These are phyloP conservation scores for Caenorhabditis brenneri DNA, from an alignment of 1,140 invertebrate species.

Conservation along the genomic window DNA sequence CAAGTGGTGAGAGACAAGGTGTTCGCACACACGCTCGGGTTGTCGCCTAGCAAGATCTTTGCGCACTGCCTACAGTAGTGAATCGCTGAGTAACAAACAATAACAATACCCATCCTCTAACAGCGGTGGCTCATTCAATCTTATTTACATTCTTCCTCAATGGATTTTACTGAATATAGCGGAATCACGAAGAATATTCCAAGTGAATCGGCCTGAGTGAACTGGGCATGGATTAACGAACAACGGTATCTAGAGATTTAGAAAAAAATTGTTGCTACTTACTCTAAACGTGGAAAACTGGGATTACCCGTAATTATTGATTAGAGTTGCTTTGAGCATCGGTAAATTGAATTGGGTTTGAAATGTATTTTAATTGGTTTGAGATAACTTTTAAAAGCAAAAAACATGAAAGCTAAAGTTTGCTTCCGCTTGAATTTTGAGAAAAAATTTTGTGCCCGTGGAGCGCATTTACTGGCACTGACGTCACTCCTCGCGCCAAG, in stretches of 20 bases:
- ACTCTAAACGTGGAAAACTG: too few relatives aligned
- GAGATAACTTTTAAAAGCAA: too few relatives aligned
- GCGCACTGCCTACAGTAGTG: constrained; percentile 1
- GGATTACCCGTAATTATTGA: too few relatives aligned
- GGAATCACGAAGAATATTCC: background rate
- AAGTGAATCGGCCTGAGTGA: too few relatives aligned
- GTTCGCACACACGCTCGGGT: constrained; percentile 29
- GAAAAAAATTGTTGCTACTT: too few relatives aligned
- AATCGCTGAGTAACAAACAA: constrained; percentile 30
- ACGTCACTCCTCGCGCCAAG: constrained; percentile 9
- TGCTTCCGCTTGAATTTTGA: background rate
- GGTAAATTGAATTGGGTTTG: too few relatives aligned
- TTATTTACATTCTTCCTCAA: background rate
- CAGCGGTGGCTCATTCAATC: background rate
- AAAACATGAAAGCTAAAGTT: background rate
- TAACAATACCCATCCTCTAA: background rate
- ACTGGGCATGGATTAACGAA: too few relatives aligned
- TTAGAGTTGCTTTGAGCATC: too few relatives aligned
- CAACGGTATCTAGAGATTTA: too few relatives aligned
- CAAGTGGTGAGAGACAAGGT: constrained; percentile 36
- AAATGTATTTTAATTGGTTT: too few relatives aligned
- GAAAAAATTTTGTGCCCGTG: background rate
- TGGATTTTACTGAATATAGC: background rate
- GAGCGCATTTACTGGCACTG: background rate
- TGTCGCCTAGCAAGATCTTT: background rate